phyloP scores from a whole-genome alignment of 2,797 vertebrate species.

The Microctenopoma steveboyesi region DNA sequence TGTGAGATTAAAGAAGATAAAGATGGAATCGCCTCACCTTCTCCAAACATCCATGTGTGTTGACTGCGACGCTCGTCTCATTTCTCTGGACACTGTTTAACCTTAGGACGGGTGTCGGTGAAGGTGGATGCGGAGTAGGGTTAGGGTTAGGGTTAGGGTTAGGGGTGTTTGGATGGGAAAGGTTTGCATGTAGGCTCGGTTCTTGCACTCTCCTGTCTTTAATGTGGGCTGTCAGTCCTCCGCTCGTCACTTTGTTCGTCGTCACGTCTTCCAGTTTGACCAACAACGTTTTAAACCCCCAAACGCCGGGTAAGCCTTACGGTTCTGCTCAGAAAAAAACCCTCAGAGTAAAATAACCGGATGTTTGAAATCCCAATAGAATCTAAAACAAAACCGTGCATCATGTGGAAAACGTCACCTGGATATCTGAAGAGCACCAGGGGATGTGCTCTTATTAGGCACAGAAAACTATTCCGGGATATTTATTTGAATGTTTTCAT shows the following conservation, averaged over 20 bases:
- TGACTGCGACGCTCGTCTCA: not conserved
- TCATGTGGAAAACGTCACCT: constrained; percentile 38
- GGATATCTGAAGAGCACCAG: constrained; percentile 34
- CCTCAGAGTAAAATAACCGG: constrained; percentile 23
- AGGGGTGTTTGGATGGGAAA: not conserved
- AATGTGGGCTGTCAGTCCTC: constrained; percentile 40
- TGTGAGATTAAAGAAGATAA: not conserved
- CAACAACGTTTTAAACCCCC: constrained; percentile 53
- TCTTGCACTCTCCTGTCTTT: constrained; percentile 30
- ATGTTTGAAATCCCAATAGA: constrained; percentile 25
- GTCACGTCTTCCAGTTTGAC: constrained; percentile 73
- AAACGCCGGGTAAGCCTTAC: constrained; percentile 65
- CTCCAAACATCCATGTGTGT: constrained; percentile 3
- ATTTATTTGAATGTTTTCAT: constrained; percentile 79
- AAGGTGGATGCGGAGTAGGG: constrained; percentile 10
- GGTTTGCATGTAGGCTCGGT: constrained; percentile 14
- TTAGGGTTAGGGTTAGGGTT: too few relatives aligned
- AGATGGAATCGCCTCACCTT: not conserved
- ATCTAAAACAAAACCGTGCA: not conserved
- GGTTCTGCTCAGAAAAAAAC: constrained; percentile 49
- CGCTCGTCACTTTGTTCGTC: constrained; percentile 52
- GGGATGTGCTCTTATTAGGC: constrained; percentile 56
- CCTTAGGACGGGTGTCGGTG: constrained; percentile 17
- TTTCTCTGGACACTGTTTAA: constrained; percentile 4
- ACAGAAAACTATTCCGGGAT: constrained; percentile 58